A percentile compares a stretch with the other conserved stretches of the same genome.
Conservation (phyloP, 2,888 invertebrate genomes). For the Aphodius granarius region DNA sequence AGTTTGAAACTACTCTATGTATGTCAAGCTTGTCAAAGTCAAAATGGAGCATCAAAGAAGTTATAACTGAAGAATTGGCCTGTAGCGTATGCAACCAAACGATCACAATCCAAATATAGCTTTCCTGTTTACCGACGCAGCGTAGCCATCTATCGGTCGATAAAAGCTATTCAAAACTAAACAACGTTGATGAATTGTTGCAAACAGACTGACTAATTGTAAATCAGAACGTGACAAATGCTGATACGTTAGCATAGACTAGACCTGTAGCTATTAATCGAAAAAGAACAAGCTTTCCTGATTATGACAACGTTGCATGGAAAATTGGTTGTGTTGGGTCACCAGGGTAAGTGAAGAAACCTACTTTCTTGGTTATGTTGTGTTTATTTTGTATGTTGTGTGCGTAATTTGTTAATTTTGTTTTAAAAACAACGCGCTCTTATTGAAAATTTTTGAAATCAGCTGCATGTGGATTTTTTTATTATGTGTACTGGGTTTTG, state of each 20-base stretch:
- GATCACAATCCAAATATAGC: not conserved
- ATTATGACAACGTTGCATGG: constrained; percentile 64
- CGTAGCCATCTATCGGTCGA: not conserved
- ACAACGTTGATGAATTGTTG: not conserved
- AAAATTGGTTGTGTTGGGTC: constrained; percentile 83
- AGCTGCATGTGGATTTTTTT: not conserved
- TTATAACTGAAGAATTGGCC: not conserved
- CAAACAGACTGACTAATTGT: not conserved
- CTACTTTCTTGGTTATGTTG: constrained; percentile 14
- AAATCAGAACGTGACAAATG: not conserved
- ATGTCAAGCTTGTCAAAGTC: too few species aligned
- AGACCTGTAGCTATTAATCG: not conserved
- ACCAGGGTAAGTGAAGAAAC: constrained; percentile 65
- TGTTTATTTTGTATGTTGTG: not conserved
- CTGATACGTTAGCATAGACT: not conserved
- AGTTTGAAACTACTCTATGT: too few species aligned
- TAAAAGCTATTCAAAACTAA: not conserved
- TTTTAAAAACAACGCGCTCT: not conserved
- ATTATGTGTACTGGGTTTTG: not conserved
- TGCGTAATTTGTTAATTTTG: not conserved
- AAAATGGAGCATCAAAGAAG: too few species aligned
- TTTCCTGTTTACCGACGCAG: not conserved
- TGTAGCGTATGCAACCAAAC: not conserved
- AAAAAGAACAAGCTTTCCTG: not conserved
- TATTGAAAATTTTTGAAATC: not conserved